Evolutionary conservation across 53 echinoderm and acorn worm species (phyloP).

Genomic region (Paracentrotus lividus): DNA sequence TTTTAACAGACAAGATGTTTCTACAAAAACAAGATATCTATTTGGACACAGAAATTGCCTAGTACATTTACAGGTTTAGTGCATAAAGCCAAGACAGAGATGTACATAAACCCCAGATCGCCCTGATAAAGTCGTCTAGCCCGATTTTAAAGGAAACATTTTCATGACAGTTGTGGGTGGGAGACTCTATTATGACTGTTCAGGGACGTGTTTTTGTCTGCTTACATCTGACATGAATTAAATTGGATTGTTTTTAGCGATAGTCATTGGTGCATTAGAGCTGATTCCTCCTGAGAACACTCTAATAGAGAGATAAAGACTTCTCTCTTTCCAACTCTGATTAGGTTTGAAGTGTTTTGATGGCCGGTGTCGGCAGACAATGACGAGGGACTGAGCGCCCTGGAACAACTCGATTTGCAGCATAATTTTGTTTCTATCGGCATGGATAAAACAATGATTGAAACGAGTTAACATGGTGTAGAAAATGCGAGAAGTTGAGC

Average conservation of each 20-base stretch:
- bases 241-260: conserved; percentile 46
- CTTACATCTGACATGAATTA: conserved; percentile 33
- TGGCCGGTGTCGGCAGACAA: conserved; percentile 29
- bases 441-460: conserved; percentile 29
- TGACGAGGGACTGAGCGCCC: neutral
- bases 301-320: conserved; percentile 40
- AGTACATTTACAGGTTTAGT: neutral
- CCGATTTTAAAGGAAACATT: neutral
- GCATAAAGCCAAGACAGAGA: neutral
- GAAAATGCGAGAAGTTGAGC: neutral
- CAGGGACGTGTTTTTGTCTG: conserved; percentile 6
- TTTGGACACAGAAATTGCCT: neutral
- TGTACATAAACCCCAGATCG: neutral
- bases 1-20: no score
- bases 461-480: neutral
- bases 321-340: conserved; percentile 2
- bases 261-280: conserved; percentile 26
- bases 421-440: conserved; percentile 40
- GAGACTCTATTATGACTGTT: conserved; percentile 26
- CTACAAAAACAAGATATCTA: neutral
- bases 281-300: conserved; percentile 31
- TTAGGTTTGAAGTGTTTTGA: conserved; percentile 54
- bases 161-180: conserved; percentile 45
- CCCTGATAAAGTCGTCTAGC: conserved; percentile 8
- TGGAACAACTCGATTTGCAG: conserved; percentile 29